These are phyloP conservation scores for Delphinapterus leucas DNA, from an alignment of 2,113 vertebrate species.

Conservation along the genomic window DNA sequence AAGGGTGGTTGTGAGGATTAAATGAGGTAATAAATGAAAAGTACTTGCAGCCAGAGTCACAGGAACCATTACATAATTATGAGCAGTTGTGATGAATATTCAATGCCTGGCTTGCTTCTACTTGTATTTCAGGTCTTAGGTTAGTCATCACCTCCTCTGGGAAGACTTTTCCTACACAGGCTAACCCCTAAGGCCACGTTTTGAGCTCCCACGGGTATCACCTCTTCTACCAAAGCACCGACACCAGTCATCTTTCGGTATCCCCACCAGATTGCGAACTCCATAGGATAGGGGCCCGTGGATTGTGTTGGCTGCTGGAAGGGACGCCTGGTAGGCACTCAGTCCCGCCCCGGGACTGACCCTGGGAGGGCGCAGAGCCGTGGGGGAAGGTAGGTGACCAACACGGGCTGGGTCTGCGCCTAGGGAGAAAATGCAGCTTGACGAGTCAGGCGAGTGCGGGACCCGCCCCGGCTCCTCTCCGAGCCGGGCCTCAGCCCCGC, in stretches of 20 bases:
- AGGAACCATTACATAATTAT: not conserved
- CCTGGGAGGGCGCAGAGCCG: not conserved
- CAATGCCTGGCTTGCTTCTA: not conserved
- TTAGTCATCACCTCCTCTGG: not conserved
- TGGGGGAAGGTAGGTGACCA: not conserved
- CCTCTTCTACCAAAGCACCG: not conserved
- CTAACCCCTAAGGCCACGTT: not conserved
- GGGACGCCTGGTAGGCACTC: not conserved
- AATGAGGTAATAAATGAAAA: not conserved
- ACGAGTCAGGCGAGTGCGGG: not conserved
- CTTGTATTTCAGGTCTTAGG: conserved; percentile 35
- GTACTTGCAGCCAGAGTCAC: not conserved
- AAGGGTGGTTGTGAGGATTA: not conserved
- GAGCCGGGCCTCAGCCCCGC: fast-evolving
- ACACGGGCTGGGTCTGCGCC: fast-evolving
- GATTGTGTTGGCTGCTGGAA: not conserved
- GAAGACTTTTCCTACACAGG: not conserved
- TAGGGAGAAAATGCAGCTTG: not conserved
- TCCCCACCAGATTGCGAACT: not conserved
- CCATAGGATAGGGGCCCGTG: not conserved
- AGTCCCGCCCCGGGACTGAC: not conserved
- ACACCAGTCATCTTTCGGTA: not conserved
- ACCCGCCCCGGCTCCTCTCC: not conserved
- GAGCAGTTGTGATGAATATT: not conserved
- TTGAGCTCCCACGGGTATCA: not conserved